These are phyloP conservation scores for Oligia fasciuncula DNA, from an alignment of 2,888 invertebrate species.

Conservation along the genomic window DNA sequence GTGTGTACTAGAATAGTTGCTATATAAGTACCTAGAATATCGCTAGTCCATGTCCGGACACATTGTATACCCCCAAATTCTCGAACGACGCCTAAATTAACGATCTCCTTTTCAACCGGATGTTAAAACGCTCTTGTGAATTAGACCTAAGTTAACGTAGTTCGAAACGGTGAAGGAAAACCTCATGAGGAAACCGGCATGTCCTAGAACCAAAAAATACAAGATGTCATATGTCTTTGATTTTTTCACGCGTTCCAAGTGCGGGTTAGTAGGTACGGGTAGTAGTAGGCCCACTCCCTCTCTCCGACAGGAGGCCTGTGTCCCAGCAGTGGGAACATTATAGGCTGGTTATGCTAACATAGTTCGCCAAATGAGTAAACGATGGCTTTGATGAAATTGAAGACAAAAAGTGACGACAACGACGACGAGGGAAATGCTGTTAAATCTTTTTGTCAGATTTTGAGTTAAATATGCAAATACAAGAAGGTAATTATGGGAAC, in stretches of 20 bases:
- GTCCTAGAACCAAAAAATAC: not conserved
- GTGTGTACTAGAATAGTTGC: too few species aligned
- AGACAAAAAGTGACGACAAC: not conserved
- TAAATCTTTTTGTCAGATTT: conserved; percentile 2
- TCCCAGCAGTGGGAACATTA: not conserved
- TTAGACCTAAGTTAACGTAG: not conserved
- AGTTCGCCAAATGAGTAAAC: conserved; percentile 6
- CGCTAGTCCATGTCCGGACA: too few species aligned
- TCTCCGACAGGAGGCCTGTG: not conserved
- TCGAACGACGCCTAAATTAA: not conserved
- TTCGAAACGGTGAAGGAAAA: not conserved
- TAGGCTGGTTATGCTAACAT: not conserved
- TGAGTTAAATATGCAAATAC: conserved; percentile 30
- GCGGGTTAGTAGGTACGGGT: too few species aligned
- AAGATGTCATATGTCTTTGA: not conserved
- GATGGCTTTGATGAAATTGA: not conserved
- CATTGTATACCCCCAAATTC: not conserved
- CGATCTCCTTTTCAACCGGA: not conserved
- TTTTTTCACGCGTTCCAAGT: too few species aligned
- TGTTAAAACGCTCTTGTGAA: not conserved
- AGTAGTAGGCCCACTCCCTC: not conserved
- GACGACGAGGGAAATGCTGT: not conserved
- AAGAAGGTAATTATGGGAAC: not conserved
- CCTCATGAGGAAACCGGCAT: not conserved
- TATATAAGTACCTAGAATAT: too few species aligned